phyloP scores from a whole-genome alignment of 2,888 invertebrate species.

The Odontocolon sp. region DNA sequence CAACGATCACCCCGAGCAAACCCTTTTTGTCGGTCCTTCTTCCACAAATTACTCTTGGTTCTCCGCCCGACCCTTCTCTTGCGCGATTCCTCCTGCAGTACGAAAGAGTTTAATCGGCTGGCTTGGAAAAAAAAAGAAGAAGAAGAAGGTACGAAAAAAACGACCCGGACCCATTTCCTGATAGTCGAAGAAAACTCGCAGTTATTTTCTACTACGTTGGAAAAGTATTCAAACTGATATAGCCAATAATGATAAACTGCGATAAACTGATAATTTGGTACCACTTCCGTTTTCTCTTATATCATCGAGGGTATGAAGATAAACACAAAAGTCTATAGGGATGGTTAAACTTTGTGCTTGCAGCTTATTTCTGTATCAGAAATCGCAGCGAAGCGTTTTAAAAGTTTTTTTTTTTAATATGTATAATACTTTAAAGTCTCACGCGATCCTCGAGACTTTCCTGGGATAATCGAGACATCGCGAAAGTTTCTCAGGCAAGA shows the following conservation, averaged over 20 bases:
- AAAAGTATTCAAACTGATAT: slow-evolving; percentile 33
- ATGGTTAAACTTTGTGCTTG: slow-evolving; percentile 37
- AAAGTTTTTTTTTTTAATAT: slow-evolving; percentile 41
- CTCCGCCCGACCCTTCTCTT: slow-evolving; percentile 38
- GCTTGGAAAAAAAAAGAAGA: slow-evolving; percentile 36
- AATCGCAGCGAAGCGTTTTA: slow-evolving; percentile 37
- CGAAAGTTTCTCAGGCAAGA: slow-evolving; percentile 46
- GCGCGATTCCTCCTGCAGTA: slow-evolving; percentile 54
- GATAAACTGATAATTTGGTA: slow-evolving; percentile 37
- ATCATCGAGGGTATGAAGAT: slow-evolving; percentile 34
- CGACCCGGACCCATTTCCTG: slow-evolving; percentile 37
- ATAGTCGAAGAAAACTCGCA: slow-evolving; percentile 55
- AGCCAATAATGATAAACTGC: slow-evolving; percentile 39
- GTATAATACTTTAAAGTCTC: slow-evolving; percentile 42
- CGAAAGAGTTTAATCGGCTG: slow-evolving; percentile 66
- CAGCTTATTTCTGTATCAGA: slow-evolving; percentile 37
- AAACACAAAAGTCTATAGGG: slow-evolving; percentile 41
- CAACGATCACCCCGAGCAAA: slow-evolving; percentile 62
- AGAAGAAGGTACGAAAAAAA: slow-evolving; percentile 24
- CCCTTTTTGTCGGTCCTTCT: slow-evolving; percentile 79
- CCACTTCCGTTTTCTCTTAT: neutral
- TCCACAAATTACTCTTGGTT: slow-evolving; percentile 76
- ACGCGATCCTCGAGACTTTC: slow-evolving; percentile 15
- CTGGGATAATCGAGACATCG: slow-evolving; percentile 46
- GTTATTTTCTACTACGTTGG: slow-evolving; percentile 3